Base-by-base conservation (phyloP, 2,888 invertebrate genomes). In the Acleris sparsana region DNA sequence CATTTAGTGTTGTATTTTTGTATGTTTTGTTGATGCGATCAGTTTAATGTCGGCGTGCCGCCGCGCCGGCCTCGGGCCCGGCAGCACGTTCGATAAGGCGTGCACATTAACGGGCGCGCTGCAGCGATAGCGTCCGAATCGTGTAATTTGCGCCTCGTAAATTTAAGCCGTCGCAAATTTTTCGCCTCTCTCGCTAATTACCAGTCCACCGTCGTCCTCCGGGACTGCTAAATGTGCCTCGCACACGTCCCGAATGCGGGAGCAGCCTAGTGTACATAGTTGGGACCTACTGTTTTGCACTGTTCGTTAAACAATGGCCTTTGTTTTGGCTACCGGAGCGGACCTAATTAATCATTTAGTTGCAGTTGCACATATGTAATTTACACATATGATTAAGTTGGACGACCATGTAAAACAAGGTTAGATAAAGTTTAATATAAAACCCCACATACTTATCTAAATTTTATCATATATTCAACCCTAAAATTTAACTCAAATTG, bases 111-210 rank as follows among this genome's bases (percentile, higher is more conserved):
- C 86, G 83, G 80, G 81, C 82, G 78, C 83, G 79, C 82, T 88
- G 89, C 86, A 87, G 83, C 89, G 89, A 90, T 92, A 92, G 88
- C 89, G 86, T 79, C 83, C 80, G 84, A 87, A 86, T 91, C 85
- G 87, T 88, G 90, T 90, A 92, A 92, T 92, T 92, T 92, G 89
- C 91, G 87, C 92, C 89, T 91, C 92, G 92, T 92, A 92, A 92
- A 92, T 92, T 92, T 87, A 86, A 89, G 85, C 88, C 82, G 88
- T 92, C 89, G 90, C 92, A 91, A 91, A 90, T 92, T 92, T 92
- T 92, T 92, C 90, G 90, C 87, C 84, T 89, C 87, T 86, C 86
- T 82, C 82, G 86, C 92, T 92, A 92, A 92, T 92, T 92, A 92
- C 89, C 86, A 91, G 88, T 88, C 88, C 83, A 81, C 82, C 82